Conservation (phyloP, 2,797 vertebrate genomes). For the Paratrypauchen microcephalus region DNA sequence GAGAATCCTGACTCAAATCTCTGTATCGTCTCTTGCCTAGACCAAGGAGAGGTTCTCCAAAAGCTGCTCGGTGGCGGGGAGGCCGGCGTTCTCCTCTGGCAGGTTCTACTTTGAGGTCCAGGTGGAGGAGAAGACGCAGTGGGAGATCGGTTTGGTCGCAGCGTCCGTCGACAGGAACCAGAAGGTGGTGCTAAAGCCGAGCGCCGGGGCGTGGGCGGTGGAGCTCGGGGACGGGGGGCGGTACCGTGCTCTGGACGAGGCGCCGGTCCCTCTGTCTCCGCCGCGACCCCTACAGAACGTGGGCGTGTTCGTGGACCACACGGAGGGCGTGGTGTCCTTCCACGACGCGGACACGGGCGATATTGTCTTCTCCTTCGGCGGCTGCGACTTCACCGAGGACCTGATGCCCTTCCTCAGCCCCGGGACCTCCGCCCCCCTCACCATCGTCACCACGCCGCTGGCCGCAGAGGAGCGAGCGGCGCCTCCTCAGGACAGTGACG, state of each 20-base stretch:
- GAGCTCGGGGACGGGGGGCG: background rate
- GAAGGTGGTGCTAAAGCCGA: background rate
- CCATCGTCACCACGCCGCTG: background rate
- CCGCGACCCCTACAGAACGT: background rate
- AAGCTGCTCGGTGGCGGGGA: background rate
- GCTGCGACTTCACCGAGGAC: background rate
- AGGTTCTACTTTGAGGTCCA: constrained; percentile 2
- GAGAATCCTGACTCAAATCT: too few species aligned
- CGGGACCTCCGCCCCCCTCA: background rate
- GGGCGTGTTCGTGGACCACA: background rate
- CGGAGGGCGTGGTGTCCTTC: background rate
- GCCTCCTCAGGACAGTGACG: background rate
- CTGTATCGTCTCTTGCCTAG: background rate
- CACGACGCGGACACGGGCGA: background rate
- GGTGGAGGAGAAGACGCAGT: background rate
- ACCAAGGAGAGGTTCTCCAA: background rate
- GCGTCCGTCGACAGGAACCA: background rate
- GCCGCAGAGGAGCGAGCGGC: background rate
- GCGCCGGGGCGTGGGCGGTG: background rate
- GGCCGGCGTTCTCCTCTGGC: background rate
- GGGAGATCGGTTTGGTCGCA: background rate
- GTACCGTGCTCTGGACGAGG: background rate
- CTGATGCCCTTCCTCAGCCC: background rate
- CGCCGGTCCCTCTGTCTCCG: background rate
- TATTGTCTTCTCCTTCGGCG: background rate